These are phyloP conservation scores for Xenops minutus DNA, from an alignment of 2,797 vertebrate species.

Conservation along the genomic window DNA sequence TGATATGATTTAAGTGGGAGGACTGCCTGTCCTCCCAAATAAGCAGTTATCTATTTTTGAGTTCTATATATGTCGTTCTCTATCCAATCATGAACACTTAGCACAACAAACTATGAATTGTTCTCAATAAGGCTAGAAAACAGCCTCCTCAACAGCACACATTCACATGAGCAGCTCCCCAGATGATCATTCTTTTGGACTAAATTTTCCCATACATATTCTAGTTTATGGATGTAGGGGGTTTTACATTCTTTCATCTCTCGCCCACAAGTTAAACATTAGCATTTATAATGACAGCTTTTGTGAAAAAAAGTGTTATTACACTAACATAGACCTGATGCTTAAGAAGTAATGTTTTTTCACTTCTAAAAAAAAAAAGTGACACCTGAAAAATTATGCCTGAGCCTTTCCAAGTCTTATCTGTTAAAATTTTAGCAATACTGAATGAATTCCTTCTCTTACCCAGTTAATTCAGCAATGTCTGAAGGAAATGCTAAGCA, in stretches of 20 bases:
- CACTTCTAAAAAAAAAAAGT: not conserved
- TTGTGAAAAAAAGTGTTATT: not conserved
- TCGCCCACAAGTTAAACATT: not conserved
- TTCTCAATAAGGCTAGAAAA: not conserved
- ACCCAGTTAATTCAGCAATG: not conserved
- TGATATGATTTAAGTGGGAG: conserved; percentile 56
- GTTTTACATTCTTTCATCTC: conserved; percentile 1
- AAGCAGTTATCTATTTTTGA: conserved; percentile 52
- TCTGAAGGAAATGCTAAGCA: not conserved
- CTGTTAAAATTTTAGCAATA: not conserved
- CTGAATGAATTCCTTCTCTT: not conserved
- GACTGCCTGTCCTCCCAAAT: conserved; percentile 60
- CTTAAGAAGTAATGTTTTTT: not conserved
- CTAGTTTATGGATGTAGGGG: not conserved
- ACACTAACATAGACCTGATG: not conserved
- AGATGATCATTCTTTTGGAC: not conserved
- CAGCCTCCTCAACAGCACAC: not conserved
- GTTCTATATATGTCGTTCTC: conserved; percentile 34
- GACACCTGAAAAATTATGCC: not conserved
- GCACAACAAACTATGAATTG: conserved; percentile 38
- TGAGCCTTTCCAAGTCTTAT: not conserved
- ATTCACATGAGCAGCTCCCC: not conserved
- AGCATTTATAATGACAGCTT: conserved; percentile 14
- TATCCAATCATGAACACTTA: conserved; percentile 44
- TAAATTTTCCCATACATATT: not conserved